A percentile compares a stretch with the other conserved stretches of the same genome.
Evolutionary conservation across 2,888 invertebrate species (phyloP).

Genomic region (Platycheirus albimanus): DNA sequence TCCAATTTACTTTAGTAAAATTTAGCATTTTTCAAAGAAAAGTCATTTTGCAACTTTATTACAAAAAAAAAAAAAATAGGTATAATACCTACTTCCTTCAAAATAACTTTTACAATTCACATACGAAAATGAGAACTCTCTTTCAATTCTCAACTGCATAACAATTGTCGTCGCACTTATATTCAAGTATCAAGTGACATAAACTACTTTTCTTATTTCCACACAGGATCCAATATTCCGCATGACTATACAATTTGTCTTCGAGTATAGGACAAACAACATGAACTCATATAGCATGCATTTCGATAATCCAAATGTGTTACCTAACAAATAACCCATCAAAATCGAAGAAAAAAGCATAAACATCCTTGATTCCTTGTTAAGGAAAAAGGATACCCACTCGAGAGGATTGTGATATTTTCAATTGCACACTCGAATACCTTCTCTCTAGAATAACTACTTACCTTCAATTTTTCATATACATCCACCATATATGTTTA

Average conservation of each 20-base stretch:
- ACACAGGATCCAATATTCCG: slow-evolving; percentile 6
- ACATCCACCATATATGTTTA: no score
- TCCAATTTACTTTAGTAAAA: no score
- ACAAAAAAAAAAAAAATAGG: no score
- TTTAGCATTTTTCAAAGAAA: no score
- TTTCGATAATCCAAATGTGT: slow-evolving; percentile 52
- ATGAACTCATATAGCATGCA: neutral
- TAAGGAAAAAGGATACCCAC: slow-evolving; percentile 44
- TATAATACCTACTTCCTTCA: no score
- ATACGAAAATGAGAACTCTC: no score
- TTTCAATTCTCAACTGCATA: slow-evolving; percentile 10
- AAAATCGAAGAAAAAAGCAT: slow-evolving; percentile 38
- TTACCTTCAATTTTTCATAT: slow-evolving; percentile 16
- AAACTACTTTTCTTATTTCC: neutral
- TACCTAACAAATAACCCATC: slow-evolving; percentile 63
- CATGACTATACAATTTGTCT: slow-evolving; percentile 33
- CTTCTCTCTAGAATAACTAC: slow-evolving; percentile 9
- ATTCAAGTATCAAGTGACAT: neutral
- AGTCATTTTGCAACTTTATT: no score
- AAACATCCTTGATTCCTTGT: slow-evolving; percentile 53
- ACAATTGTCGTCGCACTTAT: neutral
- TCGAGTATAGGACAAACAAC: neutral
- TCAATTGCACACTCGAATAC: slow-evolving; percentile 53
- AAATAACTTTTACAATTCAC: no score
- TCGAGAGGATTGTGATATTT: slow-evolving; percentile 61